Percentiles rank a stretch among this genome's conserved stretches.
Evolutionary conservation across 2,797 vertebrate genomes (phyloP).

Genomic region (Clamator glandarius): DNA sequence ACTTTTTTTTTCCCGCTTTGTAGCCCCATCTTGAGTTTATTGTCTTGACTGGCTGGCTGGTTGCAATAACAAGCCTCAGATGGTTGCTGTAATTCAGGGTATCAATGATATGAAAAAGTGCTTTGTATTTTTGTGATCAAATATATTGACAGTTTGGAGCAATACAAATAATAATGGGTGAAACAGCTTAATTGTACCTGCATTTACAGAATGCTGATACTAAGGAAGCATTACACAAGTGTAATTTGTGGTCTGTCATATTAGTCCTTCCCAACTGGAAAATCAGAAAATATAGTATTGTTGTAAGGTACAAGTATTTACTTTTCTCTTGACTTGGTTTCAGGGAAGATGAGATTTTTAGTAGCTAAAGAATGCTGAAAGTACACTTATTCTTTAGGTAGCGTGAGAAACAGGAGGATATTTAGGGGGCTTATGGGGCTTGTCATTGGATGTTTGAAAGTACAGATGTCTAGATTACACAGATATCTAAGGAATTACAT

Average conservation of each 20-base stretch:
- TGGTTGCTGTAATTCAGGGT: slow-evolving; percentile 22
- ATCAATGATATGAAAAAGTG: slow-evolving; percentile 31
- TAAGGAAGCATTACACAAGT: neutral
- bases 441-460: neutral
- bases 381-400: neutral
- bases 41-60: slow-evolving; percentile 36
- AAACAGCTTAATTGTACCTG: slow-evolving; percentile 4
- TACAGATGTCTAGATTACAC: neutral
- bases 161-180: neutral
- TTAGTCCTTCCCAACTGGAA: neutral
- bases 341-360: neutral
- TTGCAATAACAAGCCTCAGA: slow-evolving; percentile 20
- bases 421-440: neutral
- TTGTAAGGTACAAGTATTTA: neutral
- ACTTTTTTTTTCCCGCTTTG: neutral
- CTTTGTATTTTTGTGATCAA: slow-evolving; percentile 48
- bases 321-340: neutral
- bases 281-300: neutral
- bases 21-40: slow-evolving; percentile 30
- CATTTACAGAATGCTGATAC: neutral
- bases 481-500: neutral
- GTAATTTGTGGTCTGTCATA: neutral
- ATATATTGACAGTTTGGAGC: slow-evolving; percentile 36
- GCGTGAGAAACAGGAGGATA: neutral
- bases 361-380: neutral